Base-by-base conservation (phyloP, 2,888 invertebrate species). In the Flexamia atlantica region DNA sequence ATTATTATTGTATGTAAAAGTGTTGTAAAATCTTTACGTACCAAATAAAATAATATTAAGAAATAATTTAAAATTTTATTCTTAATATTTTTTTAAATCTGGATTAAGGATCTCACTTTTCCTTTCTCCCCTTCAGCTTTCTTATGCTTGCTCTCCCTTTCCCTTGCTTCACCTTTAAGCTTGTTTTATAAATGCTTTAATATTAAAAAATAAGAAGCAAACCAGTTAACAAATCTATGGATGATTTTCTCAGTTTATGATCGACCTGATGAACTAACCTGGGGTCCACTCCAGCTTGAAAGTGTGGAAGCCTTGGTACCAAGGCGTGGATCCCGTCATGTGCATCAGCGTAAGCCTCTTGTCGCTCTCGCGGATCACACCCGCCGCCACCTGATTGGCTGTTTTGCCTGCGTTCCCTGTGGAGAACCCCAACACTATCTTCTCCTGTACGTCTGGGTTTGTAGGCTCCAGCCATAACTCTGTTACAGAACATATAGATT, bases 401-500 rank as follows among this genome's bases (percentile, higher is more conserved):
- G 57, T 23, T 20, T 17, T 23, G 3, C 57, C 68, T 25, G 57
- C 36, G 40, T 81, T 81, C 12, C 81, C 81, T 25, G 23, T 25
- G 23, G 81, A 25, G 25, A 60, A 32, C 0, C 36, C 81, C 17
- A 81, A 3, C 4, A 81, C 60, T 9, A 81, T 32, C 20, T 60
- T 81, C 14, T 36, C 81, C 0, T 36, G 17, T 7, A 30, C 30
- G 1, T 2, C 14, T 9, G 81, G 17, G n/a, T 42, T 70, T 3
- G 25, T 30, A 20, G 81, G 68, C 46, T 25, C 46, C n/a, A 81
- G 68, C 81, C 81, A 81, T 28, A 81, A 42, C 25, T 81, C 81
- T 81, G 81, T 17, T 9, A 40, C 40, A 40, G 12, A 9, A 40
- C n/a, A n/a, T n/a, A n/a, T n/a, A n/a, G n/a, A n/a, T n/a, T 14